Evolutionary conservation across 2,888 invertebrate species (phyloP).

Genomic region (Troides aeacus): DNA sequence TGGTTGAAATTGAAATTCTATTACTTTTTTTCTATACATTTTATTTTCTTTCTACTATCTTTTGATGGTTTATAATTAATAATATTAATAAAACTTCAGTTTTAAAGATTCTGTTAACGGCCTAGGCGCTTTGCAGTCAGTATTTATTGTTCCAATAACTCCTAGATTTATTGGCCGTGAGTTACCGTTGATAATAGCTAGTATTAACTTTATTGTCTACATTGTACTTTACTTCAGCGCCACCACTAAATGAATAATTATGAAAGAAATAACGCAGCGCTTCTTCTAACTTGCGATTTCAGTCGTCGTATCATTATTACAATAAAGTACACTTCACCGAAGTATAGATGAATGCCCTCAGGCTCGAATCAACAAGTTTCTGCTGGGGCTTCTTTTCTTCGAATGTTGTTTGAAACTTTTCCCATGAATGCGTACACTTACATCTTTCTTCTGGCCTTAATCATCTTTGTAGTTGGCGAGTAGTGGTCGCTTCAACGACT

Average conservation of each 20-base stretch:
- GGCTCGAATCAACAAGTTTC: conserved; percentile 50
- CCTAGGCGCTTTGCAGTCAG: conserved; percentile 40
- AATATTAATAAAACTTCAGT: background rate
- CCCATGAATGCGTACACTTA: conserved; percentile 32
- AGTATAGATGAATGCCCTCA: conserved; percentile 50
- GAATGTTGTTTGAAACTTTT: conserved; percentile 52
- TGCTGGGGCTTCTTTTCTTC: conserved; percentile 57
- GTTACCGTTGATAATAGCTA: conserved; percentile 32
- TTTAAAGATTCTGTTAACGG: conserved; percentile 37
- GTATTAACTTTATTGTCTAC: conserved; percentile 38
- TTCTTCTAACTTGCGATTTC: conserved; percentile 11
- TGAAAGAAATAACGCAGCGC: conserved; percentile 49
- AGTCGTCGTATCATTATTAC: conserved; percentile 38
- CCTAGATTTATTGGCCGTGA: conserved; percentile 41
- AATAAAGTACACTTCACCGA: conserved; percentile 50
- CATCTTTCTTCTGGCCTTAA: conserved; percentile 32
- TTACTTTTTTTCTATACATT: too few species aligned
- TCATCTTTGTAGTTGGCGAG: conserved; percentile 35
- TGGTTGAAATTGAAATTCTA: too few species aligned
- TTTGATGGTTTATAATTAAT: too few species aligned
- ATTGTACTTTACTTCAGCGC: conserved; percentile 48
- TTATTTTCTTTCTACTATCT: too few species aligned
- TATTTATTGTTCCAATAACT: conserved; percentile 36
- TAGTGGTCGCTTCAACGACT: conserved; percentile 32
- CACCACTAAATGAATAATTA: conserved; percentile 42